These are phyloP conservation scores for Hydropsyche tenuis DNA, from an alignment of 1,140 invertebrate genomes.

Conservation along the genomic window DNA sequence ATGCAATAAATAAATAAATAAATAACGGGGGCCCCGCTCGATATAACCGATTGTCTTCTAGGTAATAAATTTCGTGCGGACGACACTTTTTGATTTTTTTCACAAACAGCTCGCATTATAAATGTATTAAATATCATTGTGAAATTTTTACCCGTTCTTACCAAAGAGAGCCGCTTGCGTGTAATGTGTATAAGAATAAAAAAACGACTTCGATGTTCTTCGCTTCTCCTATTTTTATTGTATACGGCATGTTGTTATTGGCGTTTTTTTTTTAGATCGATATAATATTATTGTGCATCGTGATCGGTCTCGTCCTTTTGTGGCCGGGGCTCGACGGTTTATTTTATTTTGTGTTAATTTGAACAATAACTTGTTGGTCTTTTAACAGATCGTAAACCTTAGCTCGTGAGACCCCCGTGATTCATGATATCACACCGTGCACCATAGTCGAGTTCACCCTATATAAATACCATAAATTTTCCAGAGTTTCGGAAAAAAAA, in stretches of 20 bases:
- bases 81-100: neutral
- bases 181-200: slow-evolving; percentile 9
- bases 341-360: slow-evolving; percentile 66
- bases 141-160: neutral
- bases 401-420: slow-evolving; percentile 47
- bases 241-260: slow-evolving; percentile 47
- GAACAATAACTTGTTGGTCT: slow-evolving; percentile 62
- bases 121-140: neutral
- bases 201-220: neutral
- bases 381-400: slow-evolving; percentile 66
- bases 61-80: slow-evolving; percentile 28
- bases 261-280: slow-evolving; percentile 59
- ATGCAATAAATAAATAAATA: slow-evolving; percentile 33
- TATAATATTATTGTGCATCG: slow-evolving; percentile 47
- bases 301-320: slow-evolving; percentile 4
- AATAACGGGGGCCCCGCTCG: neutral
- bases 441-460: slow-evolving; percentile 35
- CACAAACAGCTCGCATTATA: no score
- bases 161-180: slow-evolving; percentile 43
- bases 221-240: neutral
- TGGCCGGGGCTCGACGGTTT: slow-evolving; percentile 8
- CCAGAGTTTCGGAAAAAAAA: slow-evolving; percentile 7
- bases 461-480: slow-evolving; percentile 32
- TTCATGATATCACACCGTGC: slow-evolving; percentile 40
- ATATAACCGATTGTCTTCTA: slow-evolving; percentile 27